phyloP scores from a whole-genome alignment of 2,113 vertebrate genomes.

The Bombycilla garrulus region DNA sequence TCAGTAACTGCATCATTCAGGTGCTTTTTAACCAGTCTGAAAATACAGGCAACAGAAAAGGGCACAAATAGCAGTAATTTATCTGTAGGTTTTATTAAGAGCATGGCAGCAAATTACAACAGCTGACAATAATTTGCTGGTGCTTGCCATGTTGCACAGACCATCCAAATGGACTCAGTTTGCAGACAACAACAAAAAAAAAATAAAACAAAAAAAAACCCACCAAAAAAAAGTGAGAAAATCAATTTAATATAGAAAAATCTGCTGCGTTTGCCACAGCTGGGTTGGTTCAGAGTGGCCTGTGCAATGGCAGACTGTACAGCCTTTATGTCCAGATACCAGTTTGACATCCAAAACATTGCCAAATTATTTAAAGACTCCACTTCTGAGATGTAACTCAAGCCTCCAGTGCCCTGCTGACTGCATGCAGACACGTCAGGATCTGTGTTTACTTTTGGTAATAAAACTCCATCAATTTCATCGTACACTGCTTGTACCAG shows the following conservation, averaged over 20 bases:
- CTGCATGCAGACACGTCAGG: neutral
- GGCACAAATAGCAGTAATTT: neutral
- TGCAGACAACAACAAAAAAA: neutral
- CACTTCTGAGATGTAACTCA: neutral
- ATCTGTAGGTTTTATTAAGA: neutral
- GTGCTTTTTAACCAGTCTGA: neutral
- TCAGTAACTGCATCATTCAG: neutral
- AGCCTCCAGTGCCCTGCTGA: neutral
- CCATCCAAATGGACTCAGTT: neutral
- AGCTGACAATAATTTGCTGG: neutral
- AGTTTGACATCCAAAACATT: neutral
- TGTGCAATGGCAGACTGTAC: neutral
- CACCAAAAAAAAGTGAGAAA: neutral
- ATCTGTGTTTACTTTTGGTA: neutral
- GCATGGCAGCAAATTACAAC: neutral
- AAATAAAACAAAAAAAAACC: neutral
- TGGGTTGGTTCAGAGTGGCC: neutral
- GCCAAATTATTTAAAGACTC: neutral
- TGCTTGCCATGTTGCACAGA: accelerated
- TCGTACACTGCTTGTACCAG: neutral
- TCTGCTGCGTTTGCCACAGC: neutral
- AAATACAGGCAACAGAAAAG: neutral
- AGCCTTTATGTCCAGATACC: neutral
- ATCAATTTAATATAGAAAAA: neutral
- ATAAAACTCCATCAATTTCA: neutral